phyloP scores from a whole-genome alignment of 1,140 invertebrate species.

The Drosophila pachea region DNA sequence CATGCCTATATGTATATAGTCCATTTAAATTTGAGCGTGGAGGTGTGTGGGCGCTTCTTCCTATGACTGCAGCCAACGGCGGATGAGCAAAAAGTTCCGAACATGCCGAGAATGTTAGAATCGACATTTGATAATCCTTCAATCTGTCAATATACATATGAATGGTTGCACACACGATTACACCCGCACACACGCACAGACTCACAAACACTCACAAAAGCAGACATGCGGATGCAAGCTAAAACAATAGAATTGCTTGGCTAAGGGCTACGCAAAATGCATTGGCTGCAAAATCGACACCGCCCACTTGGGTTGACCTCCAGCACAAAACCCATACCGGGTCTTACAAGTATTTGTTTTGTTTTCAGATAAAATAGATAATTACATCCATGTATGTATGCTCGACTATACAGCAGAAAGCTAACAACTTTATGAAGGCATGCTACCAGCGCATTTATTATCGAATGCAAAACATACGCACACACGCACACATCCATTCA shows the following conservation, averaged over 20 bases:
- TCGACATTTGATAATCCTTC: slow-evolving; percentile 73
- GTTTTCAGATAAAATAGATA: slow-evolving; percentile 57
- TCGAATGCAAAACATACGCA: slow-evolving; percentile 43
- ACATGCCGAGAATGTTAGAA: slow-evolving; percentile 50
- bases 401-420: slow-evolving; percentile 7
- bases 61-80: slow-evolving; percentile 36
- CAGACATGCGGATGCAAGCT: neutral
- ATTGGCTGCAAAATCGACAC: slow-evolving; percentile 51
- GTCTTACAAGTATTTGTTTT: slow-evolving; percentile 59
- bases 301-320: slow-evolving; percentile 30
- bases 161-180: slow-evolving; percentile 46
- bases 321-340: slow-evolving; percentile 5
- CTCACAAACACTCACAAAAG: slow-evolving; percentile 1
- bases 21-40: slow-evolving; percentile 2
- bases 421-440: slow-evolving; percentile 39
- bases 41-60: slow-evolving; percentile 16
- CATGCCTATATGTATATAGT: slow-evolving; percentile 10
- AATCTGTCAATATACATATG: slow-evolving; percentile 71
- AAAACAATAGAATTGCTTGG: slow-evolving; percentile 9
- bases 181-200: slow-evolving; percentile 25
- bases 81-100: slow-evolving; percentile 61
- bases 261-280: slow-evolving; percentile 42
- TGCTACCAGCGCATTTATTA: slow-evolving; percentile 61
- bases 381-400: slow-evolving; percentile 54
- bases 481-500: slow-evolving; percentile 7